Conservation (phyloP, 2,797 vertebrate genomes). For the Sparidentex hasta region DNA sequence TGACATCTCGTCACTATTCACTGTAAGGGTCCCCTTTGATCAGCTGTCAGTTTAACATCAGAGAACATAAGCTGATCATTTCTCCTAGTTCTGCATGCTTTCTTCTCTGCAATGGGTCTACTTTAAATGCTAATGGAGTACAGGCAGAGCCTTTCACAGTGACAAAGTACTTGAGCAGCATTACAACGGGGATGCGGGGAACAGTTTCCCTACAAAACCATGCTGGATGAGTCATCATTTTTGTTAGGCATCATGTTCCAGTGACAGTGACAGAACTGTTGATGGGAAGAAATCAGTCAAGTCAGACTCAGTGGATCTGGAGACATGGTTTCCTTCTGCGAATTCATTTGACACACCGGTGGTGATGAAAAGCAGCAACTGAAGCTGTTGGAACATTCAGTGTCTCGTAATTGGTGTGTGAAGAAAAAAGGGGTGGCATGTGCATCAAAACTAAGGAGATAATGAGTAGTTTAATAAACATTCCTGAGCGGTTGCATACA, state of each 20-base stretch:
- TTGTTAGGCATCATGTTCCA: constrained; percentile 13
- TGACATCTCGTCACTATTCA: constrained; percentile 10
- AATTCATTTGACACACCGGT: constrained; percentile 19
- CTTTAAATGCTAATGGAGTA: constrained; percentile 52
- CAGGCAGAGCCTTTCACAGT: constrained; percentile 28
- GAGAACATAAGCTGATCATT: constrained; percentile 15
- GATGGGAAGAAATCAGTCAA: constrained; percentile 27
- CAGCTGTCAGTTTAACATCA: constrained; percentile 24
- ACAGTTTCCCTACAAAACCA: constrained; percentile 24
- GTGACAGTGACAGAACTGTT: constrained; percentile 33
- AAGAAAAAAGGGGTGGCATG: background rate
- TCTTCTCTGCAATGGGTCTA: constrained; percentile 19
- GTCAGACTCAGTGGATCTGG: constrained; percentile 4
- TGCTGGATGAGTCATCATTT: constrained; percentile 48
- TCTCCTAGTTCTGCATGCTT: constrained; percentile 6
- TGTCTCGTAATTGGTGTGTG: constrained; percentile 8
- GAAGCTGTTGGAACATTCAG: constrained; percentile 26
- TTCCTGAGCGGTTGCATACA: constrained; percentile 51
- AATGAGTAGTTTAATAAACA: constrained; percentile 48
- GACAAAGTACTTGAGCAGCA: constrained; percentile 29
- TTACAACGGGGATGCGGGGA: constrained; percentile 24
- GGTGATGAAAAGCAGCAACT: constrained; percentile 18
- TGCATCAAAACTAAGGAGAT: constrained; percentile 24
- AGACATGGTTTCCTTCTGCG: constrained; percentile 19
- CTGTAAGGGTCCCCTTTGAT: constrained; percentile 10